Evolutionary conservation across 1,140 invertebrate genomes (phyloP), one percentile per base, ranked within the genome.

Genomic region (Yoshiicerus persimilis): DNA sequence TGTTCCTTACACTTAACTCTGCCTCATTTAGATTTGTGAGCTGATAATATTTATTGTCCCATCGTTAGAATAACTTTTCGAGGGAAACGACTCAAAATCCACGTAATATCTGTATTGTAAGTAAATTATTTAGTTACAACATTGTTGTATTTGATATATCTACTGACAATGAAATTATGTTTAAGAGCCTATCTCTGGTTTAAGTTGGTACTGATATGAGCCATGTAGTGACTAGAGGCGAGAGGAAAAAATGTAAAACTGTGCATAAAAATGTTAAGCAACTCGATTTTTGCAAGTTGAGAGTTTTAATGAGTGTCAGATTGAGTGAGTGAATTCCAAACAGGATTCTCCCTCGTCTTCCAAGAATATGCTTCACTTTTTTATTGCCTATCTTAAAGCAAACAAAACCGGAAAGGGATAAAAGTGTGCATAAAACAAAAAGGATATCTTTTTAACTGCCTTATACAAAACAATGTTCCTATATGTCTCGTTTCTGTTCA

Each of bases 351-450:
- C 75, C 32, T 80, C 30, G 66, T 30, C 75, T 80, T 80, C 34
- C 75, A 80, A 80, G 75, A 80, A 80, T 80, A 80, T 80, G 75
- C 38, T 80, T 80, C 75, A 80, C 27, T 80, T 80, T 80, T 80
- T 80, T 80, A 80, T 80, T 80, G 75, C 32, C 75, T 80, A 36
- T 80, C 75, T 80, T 36, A 80, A 80, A 80, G 75, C 75, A 80
- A 80, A 80, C 75, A 80, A 70, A 70, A 80, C 75, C 75, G 75
- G 75, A 80, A 80, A 80, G 75, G 32, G 30, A 80, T 80, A 80
- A 80, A 80, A 80, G 32, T 34, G 75, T 23, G 20, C 32, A 80
- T 80, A 80, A 80, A 80, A 80, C 20, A 32, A 80, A 2, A 23
- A 80, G 75, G 34, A 80, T 80, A 80, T 32, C n/a, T 30, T 27